Evolutionary conservation across 2,797 vertebrate species (phyloP).

Genomic region (Dendrocincla fuliginosa): DNA sequence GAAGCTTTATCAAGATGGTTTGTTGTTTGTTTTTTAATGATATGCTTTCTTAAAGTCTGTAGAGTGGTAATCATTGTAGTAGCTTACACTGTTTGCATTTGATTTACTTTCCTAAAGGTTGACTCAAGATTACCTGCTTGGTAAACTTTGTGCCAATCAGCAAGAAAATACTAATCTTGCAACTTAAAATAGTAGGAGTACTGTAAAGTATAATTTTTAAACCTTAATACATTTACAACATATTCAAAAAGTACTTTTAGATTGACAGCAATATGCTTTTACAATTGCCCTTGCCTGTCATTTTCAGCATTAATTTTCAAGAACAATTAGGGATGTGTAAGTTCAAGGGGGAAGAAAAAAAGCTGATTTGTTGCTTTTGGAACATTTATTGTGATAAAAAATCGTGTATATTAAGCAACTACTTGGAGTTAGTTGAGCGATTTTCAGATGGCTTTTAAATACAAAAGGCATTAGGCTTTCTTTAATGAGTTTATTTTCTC

Average conservation of each 20-base stretch:
- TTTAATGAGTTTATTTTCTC: background rate
- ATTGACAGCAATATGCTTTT: background rate
- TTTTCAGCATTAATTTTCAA: background rate
- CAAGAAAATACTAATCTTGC: background rate
- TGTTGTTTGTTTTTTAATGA: background rate
- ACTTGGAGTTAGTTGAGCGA: background rate
- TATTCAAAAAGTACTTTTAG: background rate
- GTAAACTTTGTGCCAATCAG: background rate
- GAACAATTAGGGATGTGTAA: background rate
- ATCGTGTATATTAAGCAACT: background rate
- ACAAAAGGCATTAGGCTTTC: background rate
- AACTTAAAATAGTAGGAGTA: background rate
- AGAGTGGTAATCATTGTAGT: background rate
- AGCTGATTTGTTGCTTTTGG: background rate
- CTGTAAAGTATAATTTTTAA: background rate
- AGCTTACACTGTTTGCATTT: background rate
- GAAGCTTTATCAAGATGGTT: background rate
- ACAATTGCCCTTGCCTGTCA: background rate
- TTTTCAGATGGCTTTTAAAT: background rate
- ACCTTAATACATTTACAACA: background rate
- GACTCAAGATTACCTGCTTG: background rate
- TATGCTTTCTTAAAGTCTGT: background rate
- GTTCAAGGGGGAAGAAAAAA: background rate
- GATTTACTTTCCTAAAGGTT: background rate
- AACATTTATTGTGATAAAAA: background rate